These are phyloP conservation scores for Diogma glabrata DNA, from an alignment of 2,888 invertebrate genomes.

Conservation along the genomic window DNA sequence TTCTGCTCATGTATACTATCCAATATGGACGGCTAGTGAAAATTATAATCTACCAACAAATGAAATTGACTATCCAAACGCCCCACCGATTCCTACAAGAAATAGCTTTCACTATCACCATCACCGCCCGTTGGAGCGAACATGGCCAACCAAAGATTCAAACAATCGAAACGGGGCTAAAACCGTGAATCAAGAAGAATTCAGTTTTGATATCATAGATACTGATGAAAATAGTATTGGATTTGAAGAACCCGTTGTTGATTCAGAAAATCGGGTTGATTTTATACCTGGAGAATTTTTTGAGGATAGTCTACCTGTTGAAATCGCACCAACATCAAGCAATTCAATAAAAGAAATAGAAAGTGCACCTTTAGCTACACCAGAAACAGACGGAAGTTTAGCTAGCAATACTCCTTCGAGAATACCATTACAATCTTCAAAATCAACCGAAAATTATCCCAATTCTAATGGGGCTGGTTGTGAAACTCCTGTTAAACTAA, in stretches of 20 bases:
- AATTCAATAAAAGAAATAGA: too few species aligned
- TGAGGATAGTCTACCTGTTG: constrained; percentile 24
- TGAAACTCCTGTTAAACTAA: constrained; percentile 38
- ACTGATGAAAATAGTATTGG: constrained; percentile 56
- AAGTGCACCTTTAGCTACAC: constrained; percentile 46
- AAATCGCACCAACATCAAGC: not conserved
- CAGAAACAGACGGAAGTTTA: constrained; percentile 47
- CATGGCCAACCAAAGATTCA: constrained; percentile 57
- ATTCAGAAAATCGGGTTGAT: constrained; percentile 23
- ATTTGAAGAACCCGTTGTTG: constrained; percentile 7
- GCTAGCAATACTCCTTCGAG: constrained; percentile 41
- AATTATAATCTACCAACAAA: constrained; percentile 27
- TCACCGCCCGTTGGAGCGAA: constrained; percentile 68
- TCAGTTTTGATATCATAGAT: constrained; percentile 74
- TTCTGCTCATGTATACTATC: constrained; percentile 25
- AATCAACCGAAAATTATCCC: constrained; percentile 33
- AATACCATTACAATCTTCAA: constrained; percentile 31
- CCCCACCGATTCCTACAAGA: constrained; percentile 62
- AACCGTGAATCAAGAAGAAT: constrained; percentile 61
- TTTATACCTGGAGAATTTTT: constrained; percentile 43
- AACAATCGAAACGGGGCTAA: constrained; percentile 45
- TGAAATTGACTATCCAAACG: constrained; percentile 25
- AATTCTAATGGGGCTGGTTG: not conserved
- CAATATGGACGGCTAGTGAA: constrained; percentile 35
- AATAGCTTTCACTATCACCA: constrained; percentile 13